These are phyloP conservation scores for Lycaena phlaeas DNA, from an alignment of 2,888 invertebrate genomes.

Conservation along the genomic window DNA sequence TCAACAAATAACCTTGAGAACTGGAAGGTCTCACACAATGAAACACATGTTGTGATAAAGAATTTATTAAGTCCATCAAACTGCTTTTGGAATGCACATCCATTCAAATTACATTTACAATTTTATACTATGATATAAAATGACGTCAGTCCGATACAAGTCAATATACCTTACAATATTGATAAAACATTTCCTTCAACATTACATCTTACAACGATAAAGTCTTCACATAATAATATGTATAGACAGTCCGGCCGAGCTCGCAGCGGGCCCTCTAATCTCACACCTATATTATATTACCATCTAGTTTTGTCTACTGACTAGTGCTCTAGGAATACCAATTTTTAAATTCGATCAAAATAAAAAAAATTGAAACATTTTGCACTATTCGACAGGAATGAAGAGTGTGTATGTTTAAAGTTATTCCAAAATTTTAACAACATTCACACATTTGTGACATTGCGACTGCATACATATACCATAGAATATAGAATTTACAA, in stretches of 20 bases:
- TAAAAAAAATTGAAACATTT: background rate
- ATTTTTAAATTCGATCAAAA: background rate
- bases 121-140: constrained; percentile 39
- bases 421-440: too few relatives aligned
- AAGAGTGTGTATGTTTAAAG: too few relatives aligned
- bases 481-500: too few relatives aligned
- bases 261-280: background rate
- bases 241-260: background rate
- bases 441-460: too few relatives aligned
- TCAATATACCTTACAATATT: constrained; percentile 23
- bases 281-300: background rate
- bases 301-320: background rate
- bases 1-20: too few relatives aligned
- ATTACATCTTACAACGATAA: constrained; percentile 1
- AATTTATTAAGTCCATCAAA: constrained; percentile 65
- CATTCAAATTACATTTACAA: constrained; percentile 50
- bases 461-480: too few relatives aligned
- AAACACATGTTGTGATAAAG: constrained; percentile 25
- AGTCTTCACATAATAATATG: background rate
- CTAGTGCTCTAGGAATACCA: background rate
- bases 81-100: constrained; percentile 68
- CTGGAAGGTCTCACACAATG: too few relatives aligned
- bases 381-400: background rate
- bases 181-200: constrained; percentile 7
- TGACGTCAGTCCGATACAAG: constrained; percentile 12